Percentiles rank a stretch among this genome's conserved stretches.
Conservation (phyloP, 37 sponge, comb jelly and placozoan species). For the Bolinopsis microptera region DNA sequence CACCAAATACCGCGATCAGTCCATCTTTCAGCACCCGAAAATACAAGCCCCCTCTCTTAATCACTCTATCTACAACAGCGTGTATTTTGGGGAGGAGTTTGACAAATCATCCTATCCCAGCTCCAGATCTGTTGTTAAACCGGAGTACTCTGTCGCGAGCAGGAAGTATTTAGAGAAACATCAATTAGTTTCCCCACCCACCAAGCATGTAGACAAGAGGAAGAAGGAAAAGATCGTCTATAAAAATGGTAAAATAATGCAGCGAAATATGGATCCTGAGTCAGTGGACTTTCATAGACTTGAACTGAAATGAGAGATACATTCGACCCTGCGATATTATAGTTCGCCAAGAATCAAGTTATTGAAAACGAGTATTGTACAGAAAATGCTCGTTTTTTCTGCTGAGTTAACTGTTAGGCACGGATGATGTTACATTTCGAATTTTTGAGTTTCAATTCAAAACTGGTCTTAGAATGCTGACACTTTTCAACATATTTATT, state of each 20-base stretch:
- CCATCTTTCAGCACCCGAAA: constrained; percentile 46
- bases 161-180: constrained; percentile 59
- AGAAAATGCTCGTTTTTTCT: too few species aligned
- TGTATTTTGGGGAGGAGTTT: constrained; percentile 7
- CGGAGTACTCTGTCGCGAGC: constrained; percentile 34
- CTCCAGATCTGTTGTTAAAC: neutral
- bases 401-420: too few species aligned
- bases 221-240: neutral
- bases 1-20: neutral
- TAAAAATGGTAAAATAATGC: neutral
- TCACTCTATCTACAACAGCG: constrained; percentile 55
- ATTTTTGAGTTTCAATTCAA: too few species aligned
- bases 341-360: too few species aligned
- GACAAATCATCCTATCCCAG: neutral
- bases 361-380: too few species aligned
- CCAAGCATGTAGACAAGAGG: constrained; percentile 23
- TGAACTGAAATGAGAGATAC: neutral
- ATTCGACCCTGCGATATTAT: too few species aligned
- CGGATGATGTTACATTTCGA: too few species aligned
- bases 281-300: neutral
- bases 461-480: too few species aligned
- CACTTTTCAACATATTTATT: too few species aligned
- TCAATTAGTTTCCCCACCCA: constrained; percentile 24
- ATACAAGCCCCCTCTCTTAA: constrained; percentile 3
- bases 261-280: neutral